A percentile compares a stretch with the other conserved stretches of the same genome.
Conservation (phyloP, 1,140 invertebrate species). For the Adelges cooleyi region DNA sequence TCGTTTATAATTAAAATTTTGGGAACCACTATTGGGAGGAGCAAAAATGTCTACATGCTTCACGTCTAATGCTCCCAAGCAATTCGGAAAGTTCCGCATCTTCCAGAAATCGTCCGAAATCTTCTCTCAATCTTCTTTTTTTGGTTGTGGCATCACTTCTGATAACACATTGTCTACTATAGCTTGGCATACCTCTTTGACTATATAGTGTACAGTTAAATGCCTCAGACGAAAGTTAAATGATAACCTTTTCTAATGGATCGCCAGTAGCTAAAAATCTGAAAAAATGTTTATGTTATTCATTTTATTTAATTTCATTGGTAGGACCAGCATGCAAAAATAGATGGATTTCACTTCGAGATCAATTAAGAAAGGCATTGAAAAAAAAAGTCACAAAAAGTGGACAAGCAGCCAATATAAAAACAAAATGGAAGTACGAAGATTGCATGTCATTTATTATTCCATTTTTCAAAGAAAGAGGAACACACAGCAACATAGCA, state of each 20-base stretch:
- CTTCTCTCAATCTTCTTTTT: conserved; percentile 32
- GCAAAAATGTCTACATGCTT: conserved; percentile 40
- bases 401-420: conserved; percentile 1
- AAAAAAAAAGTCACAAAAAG: conserved; percentile 4
- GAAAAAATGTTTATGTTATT: no score
- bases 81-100: conserved; percentile 38
- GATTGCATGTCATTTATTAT: conserved; percentile 14
- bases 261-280: background rate
- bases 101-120: conserved; percentile 39
- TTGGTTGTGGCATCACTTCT: background rate
- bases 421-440: conserved; percentile 24
- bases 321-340: background rate
- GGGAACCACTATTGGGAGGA: conserved; percentile 37
- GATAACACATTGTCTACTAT: background rate
- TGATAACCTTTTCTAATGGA: background rate
- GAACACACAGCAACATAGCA: background rate
- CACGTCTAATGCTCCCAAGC: conserved; percentile 40
- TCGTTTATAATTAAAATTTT: conserved; percentile 43
- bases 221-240: background rate
- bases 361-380: background rate
- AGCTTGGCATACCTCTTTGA: background rate
- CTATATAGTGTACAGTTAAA: conserved; percentile 1
- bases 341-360: conserved; percentile 1
- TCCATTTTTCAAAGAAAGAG: conserved; percentile 13
- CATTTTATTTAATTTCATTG: background rate